Evolutionary conservation across 1,140 invertebrate species (phyloP), one percentile per base, ranked within the genome.

Genomic region (Leptopilina clavipes): DNA sequence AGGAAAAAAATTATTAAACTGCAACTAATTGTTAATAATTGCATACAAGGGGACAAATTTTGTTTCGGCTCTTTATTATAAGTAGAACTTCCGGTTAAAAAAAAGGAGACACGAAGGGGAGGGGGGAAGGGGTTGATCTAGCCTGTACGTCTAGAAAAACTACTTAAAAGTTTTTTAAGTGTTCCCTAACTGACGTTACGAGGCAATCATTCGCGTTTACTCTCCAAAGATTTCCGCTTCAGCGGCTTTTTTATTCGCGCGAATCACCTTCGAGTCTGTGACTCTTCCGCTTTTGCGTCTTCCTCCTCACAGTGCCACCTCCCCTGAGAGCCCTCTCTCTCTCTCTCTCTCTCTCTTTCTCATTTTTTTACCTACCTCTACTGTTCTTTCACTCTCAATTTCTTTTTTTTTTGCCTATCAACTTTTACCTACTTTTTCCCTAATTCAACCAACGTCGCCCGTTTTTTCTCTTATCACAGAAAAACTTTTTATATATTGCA

Each of bases 121-220:
- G 37, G 37, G 37, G 59, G 19, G 45, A 45, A 48, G 44, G 54
- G 45, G 70, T 54, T n/a, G 7, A 18, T 0, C 54, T 59, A 10
- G 54, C 54, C 54, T 59, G 19, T 59, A 59, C 19, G 71, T 45
- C 72, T 70, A 72, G 75, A 79, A 73, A 79, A 81, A 80, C 82
- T 86, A 86, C 82, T 86, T 86, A 84, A 85, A 86, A 87, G 78
- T 84, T 86, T 85, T 40, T 82, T 82, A 86, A 87, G 81, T 83
- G 81, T 82, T 82, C 80, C 80, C 79, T 85, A 83, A 82, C 79
- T 82, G 80, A 84, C 79, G 79, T 85, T 82, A 83, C 81, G 82
- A 79, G 80, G 78, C 81, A 84, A 85, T 87, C 84, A 85, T 85
- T 85, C 78, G 75, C 73, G 72, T 84, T 86, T 82, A 75, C 65